phyloP scores from a whole-genome alignment of 2,113 vertebrate genomes.

The Passerina amoena region DNA sequence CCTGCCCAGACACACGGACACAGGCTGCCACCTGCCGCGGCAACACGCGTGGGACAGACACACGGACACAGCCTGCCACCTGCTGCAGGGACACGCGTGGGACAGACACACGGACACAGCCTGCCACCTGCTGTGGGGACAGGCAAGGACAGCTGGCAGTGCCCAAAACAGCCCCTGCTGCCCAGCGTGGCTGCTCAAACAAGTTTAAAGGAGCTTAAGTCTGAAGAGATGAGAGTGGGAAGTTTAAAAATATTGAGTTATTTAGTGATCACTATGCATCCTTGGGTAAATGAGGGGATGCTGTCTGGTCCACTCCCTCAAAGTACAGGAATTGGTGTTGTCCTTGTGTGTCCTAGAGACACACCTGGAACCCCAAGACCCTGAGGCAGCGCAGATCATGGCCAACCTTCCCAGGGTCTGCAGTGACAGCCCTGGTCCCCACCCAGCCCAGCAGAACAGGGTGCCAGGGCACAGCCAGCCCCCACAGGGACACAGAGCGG shows the following conservation, averaged over 20 bases:
- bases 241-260: background rate
- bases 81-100: background rate
- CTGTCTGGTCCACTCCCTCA: too few relatives aligned
- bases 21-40: too few relatives aligned
- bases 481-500: too few relatives aligned
- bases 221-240: background rate
- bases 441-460: background rate
- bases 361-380: background rate
- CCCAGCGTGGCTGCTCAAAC: background rate
- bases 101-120: too few relatives aligned
- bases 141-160: background rate
- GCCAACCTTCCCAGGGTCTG: fast-evolving
- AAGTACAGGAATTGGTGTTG: background rate
- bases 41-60: too few relatives aligned
- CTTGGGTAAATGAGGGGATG: background rate
- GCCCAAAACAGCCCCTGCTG: fast-evolving
- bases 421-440: fast-evolving
- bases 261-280: background rate
- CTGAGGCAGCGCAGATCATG: background rate
- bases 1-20: too few relatives aligned
- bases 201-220: background rate
- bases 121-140: background rate
- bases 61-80: too few relatives aligned
- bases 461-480: background rate
- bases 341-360: background rate